These are phyloP conservation scores for Geothlypis trichas DNA, from an alignment of 2,113 vertebrate species.

Conservation along the genomic window DNA sequence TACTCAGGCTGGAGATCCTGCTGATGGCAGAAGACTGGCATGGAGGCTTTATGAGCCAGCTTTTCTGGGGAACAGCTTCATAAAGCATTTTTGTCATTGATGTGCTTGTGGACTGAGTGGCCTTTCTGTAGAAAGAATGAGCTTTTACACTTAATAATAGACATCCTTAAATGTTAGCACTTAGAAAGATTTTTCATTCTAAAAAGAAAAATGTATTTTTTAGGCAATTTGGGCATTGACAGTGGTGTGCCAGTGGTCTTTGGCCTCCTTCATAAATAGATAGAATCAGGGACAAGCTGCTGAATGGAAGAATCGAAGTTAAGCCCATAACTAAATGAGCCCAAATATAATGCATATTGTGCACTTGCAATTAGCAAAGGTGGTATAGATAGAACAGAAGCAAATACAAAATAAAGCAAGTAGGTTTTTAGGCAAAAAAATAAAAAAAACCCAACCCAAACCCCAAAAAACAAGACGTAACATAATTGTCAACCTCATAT, in stretches of 20 bases:
- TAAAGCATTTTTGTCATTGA: neutral
- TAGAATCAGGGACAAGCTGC: neutral
- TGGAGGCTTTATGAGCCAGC: neutral
- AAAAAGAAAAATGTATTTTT: neutral
- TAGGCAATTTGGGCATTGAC: neutral
- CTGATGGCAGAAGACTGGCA: neutral
- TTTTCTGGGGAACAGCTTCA: neutral
- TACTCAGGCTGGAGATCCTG: neutral
- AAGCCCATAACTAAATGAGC: neutral
- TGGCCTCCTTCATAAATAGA: neutral
- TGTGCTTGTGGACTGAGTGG: neutral
- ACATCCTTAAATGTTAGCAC: neutral
- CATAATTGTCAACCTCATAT: neutral
- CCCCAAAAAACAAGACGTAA: neutral
- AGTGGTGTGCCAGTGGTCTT: neutral
- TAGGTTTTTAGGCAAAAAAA: neutral
- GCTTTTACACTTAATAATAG: neutral
- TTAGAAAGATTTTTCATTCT: neutral
- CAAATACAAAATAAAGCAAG: neutral
- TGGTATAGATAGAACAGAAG: neutral
- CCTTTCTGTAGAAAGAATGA: neutral
- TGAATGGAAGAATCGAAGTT: neutral
- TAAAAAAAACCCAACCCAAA: neutral
- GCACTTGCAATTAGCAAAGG: neutral
- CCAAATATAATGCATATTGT: neutral